phyloP scores from a whole-genome alignment of 1,140 invertebrate genomes.

The Diuraphis noxia region DNA sequence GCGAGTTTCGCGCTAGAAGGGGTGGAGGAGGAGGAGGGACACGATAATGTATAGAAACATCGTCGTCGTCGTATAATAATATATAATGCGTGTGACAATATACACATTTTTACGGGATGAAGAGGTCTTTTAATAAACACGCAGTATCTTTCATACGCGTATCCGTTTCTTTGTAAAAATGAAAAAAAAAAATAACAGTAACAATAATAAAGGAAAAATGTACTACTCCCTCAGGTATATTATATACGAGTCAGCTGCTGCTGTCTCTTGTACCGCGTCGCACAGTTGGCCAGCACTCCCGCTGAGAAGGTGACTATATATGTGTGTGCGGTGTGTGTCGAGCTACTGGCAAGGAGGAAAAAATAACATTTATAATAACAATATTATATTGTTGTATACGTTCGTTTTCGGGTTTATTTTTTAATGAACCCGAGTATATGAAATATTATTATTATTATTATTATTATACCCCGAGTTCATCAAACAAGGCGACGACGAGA shows the following conservation, averaged over 20 bases:
- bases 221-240: conserved; percentile 23
- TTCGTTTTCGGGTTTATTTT: conserved; percentile 36
- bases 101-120: background rate
- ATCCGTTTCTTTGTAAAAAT: conserved; percentile 26
- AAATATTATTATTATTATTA: background rate
- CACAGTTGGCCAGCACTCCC: background rate
- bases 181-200: background rate
- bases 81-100: conserved; percentile 15
- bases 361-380: background rate
- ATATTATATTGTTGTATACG: conserved; percentile 5
- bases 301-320: conserved; percentile 7
- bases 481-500: conserved; percentile 9
- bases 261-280: background rate
- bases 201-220: background rate
- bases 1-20: background rate
- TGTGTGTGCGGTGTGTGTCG: background rate
- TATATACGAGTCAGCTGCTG: conserved; percentile 14
- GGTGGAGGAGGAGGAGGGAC: too few relatives aligned
- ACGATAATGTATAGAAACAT: conserved; percentile 15
- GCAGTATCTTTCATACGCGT: background rate
- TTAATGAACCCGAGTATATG: conserved; percentile 38
- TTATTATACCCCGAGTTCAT: background rate
- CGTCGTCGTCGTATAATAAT: background rate
- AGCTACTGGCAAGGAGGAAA: background rate
- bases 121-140: conserved; percentile 30